Conservation (phyloP, 2,797 vertebrate genomes). For the Macrochelys suwanniensis region DNA sequence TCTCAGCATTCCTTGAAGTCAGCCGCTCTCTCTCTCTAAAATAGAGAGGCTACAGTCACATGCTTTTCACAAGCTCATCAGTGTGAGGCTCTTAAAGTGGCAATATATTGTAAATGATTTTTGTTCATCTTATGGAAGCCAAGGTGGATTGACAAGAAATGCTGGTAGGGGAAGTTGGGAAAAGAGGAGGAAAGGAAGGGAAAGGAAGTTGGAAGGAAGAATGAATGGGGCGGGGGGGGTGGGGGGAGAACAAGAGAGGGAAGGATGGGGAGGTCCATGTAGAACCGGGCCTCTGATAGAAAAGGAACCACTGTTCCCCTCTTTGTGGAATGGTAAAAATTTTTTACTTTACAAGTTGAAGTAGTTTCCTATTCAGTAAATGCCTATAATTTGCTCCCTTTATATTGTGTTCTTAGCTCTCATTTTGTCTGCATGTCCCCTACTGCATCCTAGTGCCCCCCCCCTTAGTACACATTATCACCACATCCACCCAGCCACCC, state of each 20-base stretch:
- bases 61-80: background rate
- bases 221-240: too few species aligned
- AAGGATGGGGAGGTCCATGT: background rate
- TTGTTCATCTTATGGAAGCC: background rate
- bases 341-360: background rate
- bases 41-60: background rate
- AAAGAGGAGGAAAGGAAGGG: background rate
- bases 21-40: background rate
- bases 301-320: background rate
- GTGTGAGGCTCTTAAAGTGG: background rate
- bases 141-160: background rate
- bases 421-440: background rate
- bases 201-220: too few species aligned
- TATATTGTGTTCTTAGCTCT: slow-evolving; percentile 28
- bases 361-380: slow-evolving; percentile 1
- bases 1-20: background rate
- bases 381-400: background rate
- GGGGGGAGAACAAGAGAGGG: background rate
- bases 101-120: background rate
- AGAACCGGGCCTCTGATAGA: background rate
- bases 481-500: too few species aligned
- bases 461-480: too few species aligned
- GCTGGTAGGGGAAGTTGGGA: background rate
- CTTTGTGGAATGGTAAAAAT: background rate
- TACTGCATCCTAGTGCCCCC: background rate